Base-by-base conservation (phyloP, 2,888 invertebrate species). In the Cyclophora albipunctata region DNA sequence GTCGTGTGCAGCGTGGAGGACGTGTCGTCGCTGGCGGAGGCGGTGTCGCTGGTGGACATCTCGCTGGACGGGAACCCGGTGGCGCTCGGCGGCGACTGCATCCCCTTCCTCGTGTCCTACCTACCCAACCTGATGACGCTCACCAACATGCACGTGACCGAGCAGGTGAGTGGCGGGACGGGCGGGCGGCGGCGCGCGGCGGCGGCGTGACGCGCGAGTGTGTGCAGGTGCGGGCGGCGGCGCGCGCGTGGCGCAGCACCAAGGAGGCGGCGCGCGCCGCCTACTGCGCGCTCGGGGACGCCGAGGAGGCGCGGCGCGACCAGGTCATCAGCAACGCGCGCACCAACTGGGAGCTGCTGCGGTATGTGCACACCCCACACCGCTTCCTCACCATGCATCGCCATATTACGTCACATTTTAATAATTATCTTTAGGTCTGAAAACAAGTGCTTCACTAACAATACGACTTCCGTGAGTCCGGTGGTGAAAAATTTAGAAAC, bases 11-110 rank as follows among this genome's bases (percentile, higher is more conserved):
- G 95, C 71, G 93, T 97, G 59, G 97, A 97, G 73, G 96, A 97
- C 71, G 94, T 97, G 81, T 92, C 93, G 46, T 94, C 95, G 55
- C 84, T 97, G 52, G 93, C 93, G 34, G 94, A 95, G 78, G 94
- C 95, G 0, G 84, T 90, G 5, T 92, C 93, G 53, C 90, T 97
- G 45, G 90, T 92, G 51, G 97, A 97, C 83, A 91, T 98, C 46
- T 94, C 96, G 33, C 91, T 98, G 52, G 97, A 96, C 74, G 94
- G 94, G 55, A 96, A 96, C 82, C 95, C 96, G 0, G 92, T 96
- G 5, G 93, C 94, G 33, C 77, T 94, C 55, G 93, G 92, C n/a
- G 93, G 94, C 0, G 95, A 96, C 65, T 96, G 95, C 69, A 91
- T 94, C 3, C 94, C 95, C 0, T 96, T 95, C 73, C 79, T 96